A percentile compares a stretch with the other conserved stretches of the same genome.
These are phyloP conservation scores for Varecia variegata DNA, from an alignment of 2,797 vertebrate genomes.

Conservation along the genomic window DNA sequence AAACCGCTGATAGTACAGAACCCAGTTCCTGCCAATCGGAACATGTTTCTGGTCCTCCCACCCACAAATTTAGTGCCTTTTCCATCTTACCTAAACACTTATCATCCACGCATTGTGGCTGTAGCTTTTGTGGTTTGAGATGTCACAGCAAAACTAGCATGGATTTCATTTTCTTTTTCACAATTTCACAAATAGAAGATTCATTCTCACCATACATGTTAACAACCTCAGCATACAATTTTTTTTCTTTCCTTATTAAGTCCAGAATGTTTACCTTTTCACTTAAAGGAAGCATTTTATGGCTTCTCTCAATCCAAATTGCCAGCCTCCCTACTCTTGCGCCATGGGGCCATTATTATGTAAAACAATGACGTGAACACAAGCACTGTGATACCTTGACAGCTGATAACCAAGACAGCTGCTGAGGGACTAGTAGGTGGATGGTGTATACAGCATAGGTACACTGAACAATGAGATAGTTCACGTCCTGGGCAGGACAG, in stretches of 20 bases:
- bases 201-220: neutral
- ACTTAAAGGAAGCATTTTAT: neutral
- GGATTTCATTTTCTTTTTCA: neutral
- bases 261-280: neutral
- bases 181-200: neutral
- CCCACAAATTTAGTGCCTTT: neutral
- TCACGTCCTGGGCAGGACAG: neutral
- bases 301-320: neutral
- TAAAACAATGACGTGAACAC: neutral
- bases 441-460: neutral
- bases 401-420: neutral
- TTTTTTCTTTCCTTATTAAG: neutral
- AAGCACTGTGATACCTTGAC: neutral
- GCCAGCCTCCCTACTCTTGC: neutral
- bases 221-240: neutral
- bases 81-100: neutral
- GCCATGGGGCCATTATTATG: neutral
- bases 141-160: neutral
- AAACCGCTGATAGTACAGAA: neutral
- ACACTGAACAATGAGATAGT: neutral
- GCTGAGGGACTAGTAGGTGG: neutral
- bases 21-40: neutral
- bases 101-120: neutral
- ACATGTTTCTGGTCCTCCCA: neutral
- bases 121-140: neutral